Evolutionary conservation across 2,888 invertebrate genomes (phyloP), one percentile per base, ranked within the genome.

Genomic region (Limenitis arthemis): DNA sequence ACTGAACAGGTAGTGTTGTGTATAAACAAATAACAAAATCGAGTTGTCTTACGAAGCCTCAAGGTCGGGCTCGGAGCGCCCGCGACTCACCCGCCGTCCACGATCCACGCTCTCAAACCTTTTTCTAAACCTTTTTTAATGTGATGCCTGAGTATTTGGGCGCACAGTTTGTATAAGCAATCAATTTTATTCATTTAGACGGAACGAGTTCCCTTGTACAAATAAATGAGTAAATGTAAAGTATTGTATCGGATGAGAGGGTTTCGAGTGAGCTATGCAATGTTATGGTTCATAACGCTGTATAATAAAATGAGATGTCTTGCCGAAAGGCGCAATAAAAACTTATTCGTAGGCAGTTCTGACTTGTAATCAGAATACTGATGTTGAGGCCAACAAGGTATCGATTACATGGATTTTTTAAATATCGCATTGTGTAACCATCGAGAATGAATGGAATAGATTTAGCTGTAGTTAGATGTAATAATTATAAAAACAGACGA

Each of bases 101-200:
- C 66, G 65, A 64, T 66, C 68, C 67, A 69, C 64, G 57, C 67
- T 78, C 73, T 75, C 77, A 66, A 70, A 66, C 68, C 73, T 77
- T 77, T 67, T 78, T 75, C 73, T 70, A 78, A 79, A 79, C 75
- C 78, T 84, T 84, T 84, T 84, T 85, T 83, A 85, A 83, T 80
- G 79, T 81, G 81, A 79, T 81, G 80, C 77, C 68, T 70, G 81
- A 81, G 82, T 83, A 84, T 85, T 85, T 84, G 85, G 82, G 84
- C 78, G 79, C 81, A 79, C 83, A 78, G 84, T 84, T 84, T 85
- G 84, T 85, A 83, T 84, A 84, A 83, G 84, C 84, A 85, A 86
- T 86, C 86, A 86, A 86, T 85, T 86, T 86, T 82, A 84, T 85
- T 85, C 83, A 84, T 86, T 85, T 83, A 83, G 82, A 80, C 75